Evolutionary conservation across 2,888 invertebrate genomes (phyloP), one percentile per base, ranked within the genome.

Genomic region (Sesia bembeciformis): DNA sequence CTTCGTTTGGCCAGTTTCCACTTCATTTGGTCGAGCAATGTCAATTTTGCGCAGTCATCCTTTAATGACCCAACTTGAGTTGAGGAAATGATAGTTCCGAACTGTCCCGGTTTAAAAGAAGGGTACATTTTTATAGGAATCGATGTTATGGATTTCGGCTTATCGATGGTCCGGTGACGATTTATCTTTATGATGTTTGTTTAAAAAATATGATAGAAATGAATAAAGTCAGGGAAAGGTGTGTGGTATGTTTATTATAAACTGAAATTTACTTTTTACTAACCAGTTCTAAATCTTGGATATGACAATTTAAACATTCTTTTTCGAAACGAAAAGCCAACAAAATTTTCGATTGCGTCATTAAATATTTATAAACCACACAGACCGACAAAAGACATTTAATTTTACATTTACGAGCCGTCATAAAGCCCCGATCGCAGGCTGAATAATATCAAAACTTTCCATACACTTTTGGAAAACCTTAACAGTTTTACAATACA

Each of bases 21-120:
- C 62, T 64, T 65, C 72, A 74, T 73, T 74, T 72, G 61, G 57
- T 60, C 60, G 58, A 40, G 41, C 54, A 55, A 55, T 57, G 60
- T 57, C 52, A 46, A 46, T 46, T 46, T 46, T 46, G 53, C 57
- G 55, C 55, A 62, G 64, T 74, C 74, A 74, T 55, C 55, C 58
- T 55, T 62, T 72, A 74, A 74, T 74, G 70, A 62, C 61, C 39
- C 4, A 39, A 39, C 50, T 38, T 50, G 38, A 50, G 50, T 39
- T 7, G 50, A 39, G 50, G 50, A 50, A 50, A 50, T 50, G 50
- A 50, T 39, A 38, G 50, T 8, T 39, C 23, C 8, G 5, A 50
- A 39, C 39, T 39, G 56, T 60, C 43, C 65, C 61, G 62, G 65
- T 53, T 56, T 57, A 39, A 4, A 56, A 61, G 56, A 39, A 40